Base-by-base conservation (phyloP, 2,888 invertebrate species). In the Brachyptera risi region DNA sequence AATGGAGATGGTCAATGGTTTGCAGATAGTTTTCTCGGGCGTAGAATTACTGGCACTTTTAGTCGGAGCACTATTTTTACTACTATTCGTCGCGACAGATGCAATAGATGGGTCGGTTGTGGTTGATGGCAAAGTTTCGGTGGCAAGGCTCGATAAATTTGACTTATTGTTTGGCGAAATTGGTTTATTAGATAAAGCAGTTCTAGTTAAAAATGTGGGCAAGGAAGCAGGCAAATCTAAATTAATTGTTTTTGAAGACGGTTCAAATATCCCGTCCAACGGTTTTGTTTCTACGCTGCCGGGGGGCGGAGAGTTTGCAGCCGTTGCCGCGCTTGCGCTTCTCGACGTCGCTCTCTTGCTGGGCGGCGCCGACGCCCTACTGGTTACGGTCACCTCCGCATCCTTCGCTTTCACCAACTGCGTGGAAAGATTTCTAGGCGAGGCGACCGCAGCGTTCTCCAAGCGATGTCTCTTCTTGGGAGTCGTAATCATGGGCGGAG, bases 401-500 rank as follows among this genome's bases (percentile, higher is more conserved):
- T 64, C 61, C 26, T 54, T 51, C n/a, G 42, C 63, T 69, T 77
- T 78, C 24, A 79, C 78, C 63, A 79, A 78, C 1, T 77, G 74
- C 54, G 74, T 71, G 42, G 76, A 71, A 67, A 77, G 78, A 40
- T 83, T 13, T 82, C 23, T 82, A 78, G 37, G 59, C 9, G 35
- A 51, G 17, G 56, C 40, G 13, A 37, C 23, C 13, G 47, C 54
- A 15, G 59, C 47, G 51, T 51, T 64, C 74, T 88, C 88, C 56
- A 86, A 69, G 65, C 88, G 76, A 69, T 88, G 88, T 0, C 88
- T 78, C 69, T 89, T 89, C 69, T 88, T 89, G 1, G 88, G 88
- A 1, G 88, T 87, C 1, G 86, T 85, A 21, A 69, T 70, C 11
- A 70, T 68, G 5, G 68, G 56, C 7, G 64, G 61, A 17, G 74